A percentile compares a stretch with the other conserved stretches of the same genome.
Evolutionary conservation across 2,888 invertebrate genomes (phyloP).

Genomic region (Drosophila kanekoi): DNA sequence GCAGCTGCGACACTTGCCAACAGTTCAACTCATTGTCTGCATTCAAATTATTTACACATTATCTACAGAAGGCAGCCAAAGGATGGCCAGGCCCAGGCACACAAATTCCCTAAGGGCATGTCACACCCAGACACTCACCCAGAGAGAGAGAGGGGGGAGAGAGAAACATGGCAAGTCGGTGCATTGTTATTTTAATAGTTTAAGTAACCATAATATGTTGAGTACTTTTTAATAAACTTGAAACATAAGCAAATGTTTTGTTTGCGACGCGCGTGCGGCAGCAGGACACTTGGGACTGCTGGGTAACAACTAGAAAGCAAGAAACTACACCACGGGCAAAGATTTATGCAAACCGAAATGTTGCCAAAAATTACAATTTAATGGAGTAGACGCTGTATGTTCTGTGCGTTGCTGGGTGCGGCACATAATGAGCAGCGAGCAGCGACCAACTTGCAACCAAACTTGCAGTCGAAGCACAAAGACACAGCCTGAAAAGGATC

Average conservation of each 20-base stretch:
- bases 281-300: conserved; percentile 56
- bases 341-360: conserved; percentile 82
- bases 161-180: conserved; percentile 18
- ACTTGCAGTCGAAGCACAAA: conserved; percentile 43
- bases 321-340: conserved; percentile 53
- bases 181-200: conserved; percentile 79
- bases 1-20: conserved; percentile 40
- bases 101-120: conserved; percentile 29
- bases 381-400: conserved; percentile 71
- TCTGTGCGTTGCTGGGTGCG: conserved; percentile 40
- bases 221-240: conserved; percentile 81
- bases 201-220: conserved; percentile 81
- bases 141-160: conserved; percentile 20
- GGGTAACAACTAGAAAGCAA: conserved; percentile 27
- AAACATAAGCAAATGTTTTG: conserved; percentile 73
- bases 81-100: conserved; percentile 9
- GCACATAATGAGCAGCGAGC: conserved; percentile 76
- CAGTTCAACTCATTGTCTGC: conserved; percentile 51
- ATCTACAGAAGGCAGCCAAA: conserved; percentile 56
- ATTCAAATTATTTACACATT: conserved; percentile 73
- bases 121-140: conserved; percentile 27
- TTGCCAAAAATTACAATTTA: conserved; percentile 84
- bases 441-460: conserved; percentile 65
- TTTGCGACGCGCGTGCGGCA: conserved; percentile 52
- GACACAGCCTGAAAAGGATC: conserved; percentile 34